Evolutionary conservation across 2,797 vertebrate species (phyloP).

Genomic region (Arrhamphus sclerolepis): DNA sequence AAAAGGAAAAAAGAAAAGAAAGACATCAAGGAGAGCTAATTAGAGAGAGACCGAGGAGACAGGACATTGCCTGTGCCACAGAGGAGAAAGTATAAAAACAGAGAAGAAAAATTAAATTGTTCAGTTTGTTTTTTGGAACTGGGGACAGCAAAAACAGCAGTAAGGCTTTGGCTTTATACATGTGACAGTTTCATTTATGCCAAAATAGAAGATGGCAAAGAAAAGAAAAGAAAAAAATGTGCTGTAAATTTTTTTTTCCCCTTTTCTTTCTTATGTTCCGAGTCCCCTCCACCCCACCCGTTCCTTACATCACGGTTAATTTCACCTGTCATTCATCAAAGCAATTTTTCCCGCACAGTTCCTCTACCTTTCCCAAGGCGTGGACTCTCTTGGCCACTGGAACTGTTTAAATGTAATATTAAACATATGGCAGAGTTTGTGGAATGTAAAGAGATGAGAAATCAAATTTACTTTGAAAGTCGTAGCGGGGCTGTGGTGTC

Average conservation of each 20-base stretch:
- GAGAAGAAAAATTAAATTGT: conserved; percentile 48
- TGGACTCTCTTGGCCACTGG: conserved; percentile 56
- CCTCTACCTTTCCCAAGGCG: conserved; percentile 62
- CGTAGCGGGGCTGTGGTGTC: conserved; percentile 49
- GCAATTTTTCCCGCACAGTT: conserved; percentile 55
- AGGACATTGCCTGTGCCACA: too few species aligned
- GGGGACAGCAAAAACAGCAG: conserved; percentile 55
- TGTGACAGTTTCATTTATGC: conserved; percentile 48
- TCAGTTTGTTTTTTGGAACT: conserved; percentile 32
- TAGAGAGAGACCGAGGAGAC: too few species aligned
- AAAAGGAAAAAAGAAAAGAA: not conserved
- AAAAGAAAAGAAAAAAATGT: conserved; percentile 26
- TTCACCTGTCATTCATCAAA: conserved; percentile 71
- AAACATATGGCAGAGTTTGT: conserved; percentile 81
- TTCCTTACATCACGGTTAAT: conserved; percentile 63
- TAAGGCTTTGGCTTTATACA: conserved; percentile 55
- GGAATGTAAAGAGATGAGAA: conserved; percentile 81
- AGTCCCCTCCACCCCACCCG: not conserved
- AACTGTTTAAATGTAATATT: conserved; percentile 81
- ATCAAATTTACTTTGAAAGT: conserved; percentile 78
- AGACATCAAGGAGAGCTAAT: conserved; percentile 4
- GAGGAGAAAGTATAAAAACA: conserved; percentile 10
- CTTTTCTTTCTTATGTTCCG: conserved; percentile 15
- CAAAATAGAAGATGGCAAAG: conserved; percentile 60
- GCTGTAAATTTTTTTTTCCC: conserved; percentile 16